These are phyloP conservation scores for Zonotrichia leucophrys DNA, from an alignment of 2,113 vertebrate species.

Conservation along the genomic window DNA sequence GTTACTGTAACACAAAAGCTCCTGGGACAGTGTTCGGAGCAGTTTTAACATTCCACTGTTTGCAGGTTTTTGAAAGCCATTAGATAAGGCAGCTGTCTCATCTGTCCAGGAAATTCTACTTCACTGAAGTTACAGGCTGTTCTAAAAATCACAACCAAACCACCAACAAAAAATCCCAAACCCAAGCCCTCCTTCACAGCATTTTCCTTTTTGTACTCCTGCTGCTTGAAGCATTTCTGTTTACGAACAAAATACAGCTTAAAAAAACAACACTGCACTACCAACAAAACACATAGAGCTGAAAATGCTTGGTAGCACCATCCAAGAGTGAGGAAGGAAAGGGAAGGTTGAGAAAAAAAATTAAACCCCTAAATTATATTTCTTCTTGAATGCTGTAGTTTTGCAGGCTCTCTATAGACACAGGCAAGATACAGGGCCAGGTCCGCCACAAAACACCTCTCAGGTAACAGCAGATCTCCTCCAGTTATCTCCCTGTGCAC, in stretches of 20 bases:
- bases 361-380: neutral
- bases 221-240: neutral
- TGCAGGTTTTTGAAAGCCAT: neutral
- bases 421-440: neutral
- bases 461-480: neutral
- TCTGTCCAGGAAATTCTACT: neutral
- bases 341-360: neutral
- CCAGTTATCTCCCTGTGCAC: too few relatives aligned
- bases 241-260: neutral
- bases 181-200: neutral
- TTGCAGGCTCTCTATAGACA: neutral
- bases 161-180: neutral
- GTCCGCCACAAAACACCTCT: fast-evolving
- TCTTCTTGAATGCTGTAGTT: neutral
- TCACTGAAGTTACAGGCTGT: neutral
- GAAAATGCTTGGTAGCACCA: neutral
- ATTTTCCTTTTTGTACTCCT: neutral
- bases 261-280: neutral
- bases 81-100: neutral
- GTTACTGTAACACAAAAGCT: neutral
- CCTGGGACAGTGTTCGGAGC: neutral
- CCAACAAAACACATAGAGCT: neutral
- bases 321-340: neutral
- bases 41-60: neutral
- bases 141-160: neutral